A percentile compares a stretch with the other conserved stretches of the same genome.
These are phyloP conservation scores for Caenorhabditis uteleia DNA, from an alignment of 2,888 invertebrate genomes.

Conservation along the genomic window DNA sequence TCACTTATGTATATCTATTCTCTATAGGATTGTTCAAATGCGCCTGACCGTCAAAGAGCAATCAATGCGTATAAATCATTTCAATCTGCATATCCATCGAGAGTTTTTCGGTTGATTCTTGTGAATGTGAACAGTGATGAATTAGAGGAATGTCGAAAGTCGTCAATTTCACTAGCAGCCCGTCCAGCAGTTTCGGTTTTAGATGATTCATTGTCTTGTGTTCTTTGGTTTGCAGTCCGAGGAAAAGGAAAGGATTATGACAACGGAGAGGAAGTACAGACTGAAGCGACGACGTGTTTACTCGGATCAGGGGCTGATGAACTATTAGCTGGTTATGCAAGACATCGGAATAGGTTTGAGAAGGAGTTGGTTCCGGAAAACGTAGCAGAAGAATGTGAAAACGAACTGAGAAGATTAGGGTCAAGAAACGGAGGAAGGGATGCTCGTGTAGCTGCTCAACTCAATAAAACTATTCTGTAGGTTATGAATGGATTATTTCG, in stretches of 20 bases:
- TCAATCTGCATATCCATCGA: constrained; percentile 76
- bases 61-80: constrained; percentile 78
- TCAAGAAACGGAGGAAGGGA: constrained; percentile 91
- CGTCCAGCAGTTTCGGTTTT: constrained; percentile 83
- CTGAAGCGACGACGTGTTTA: constrained; percentile 73
- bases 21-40: constrained; percentile 34
- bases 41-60: constrained; percentile 48
- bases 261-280: constrained; percentile 9
- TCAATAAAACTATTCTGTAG: constrained; percentile 74
- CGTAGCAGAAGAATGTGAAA: constrained; percentile 73
- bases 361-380: constrained; percentile 21
- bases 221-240: constrained; percentile 89
- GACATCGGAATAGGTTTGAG: constrained; percentile 80
- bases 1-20: constrained; percentile 1
- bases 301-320: constrained; percentile 97
- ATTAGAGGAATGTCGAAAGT: constrained; percentile 37
- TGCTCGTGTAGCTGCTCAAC: constrained; percentile 86
- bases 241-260: constrained; percentile 74
- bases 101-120: constrained; percentile 73
- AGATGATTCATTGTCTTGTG: constrained; percentile 92
- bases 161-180: constrained; percentile 34
- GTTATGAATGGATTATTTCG: constrained; percentile 1
- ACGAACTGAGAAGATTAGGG: constrained; percentile 86
- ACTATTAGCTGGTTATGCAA: constrained; percentile 89
- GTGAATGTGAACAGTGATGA: constrained; percentile 61